Base-by-base conservation (phyloP, 2,888 invertebrate genomes). In the Stenurella melanura region DNA sequence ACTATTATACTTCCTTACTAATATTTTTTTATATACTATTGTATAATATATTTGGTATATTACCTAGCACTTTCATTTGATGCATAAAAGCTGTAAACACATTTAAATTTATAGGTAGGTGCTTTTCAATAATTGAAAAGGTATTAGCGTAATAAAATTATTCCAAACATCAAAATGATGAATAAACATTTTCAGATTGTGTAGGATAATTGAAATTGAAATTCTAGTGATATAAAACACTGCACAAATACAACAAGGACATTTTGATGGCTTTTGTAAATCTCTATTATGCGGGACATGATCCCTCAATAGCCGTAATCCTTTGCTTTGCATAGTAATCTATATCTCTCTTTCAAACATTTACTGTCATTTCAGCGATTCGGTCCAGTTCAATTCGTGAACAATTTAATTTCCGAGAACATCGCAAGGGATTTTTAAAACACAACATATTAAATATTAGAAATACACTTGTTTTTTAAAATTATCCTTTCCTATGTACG, bases 341-440 rank as follows among this genome's bases (percentile, higher is more conserved):
- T 82, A 83, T 83, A 84, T 84, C 79, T 81, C 86, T 85, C 85
- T 84, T 86, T 85, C 84, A 82, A 83, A 83, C 84, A 84, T 83
- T 86, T 86, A 85, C 85, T 86, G 86, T 85, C 86, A 86, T 86
- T 86, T 87, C 86, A 86, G 85, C 85, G 84, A 83, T 85, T 84
- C 82, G 79, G 56, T 42, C 81, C 81, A 78, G 85, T 85, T 85
- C 84, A 85, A 86, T 85, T 83, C 85, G 82, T 78, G 82, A 84
- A 86, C 85, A 86, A 87, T 86, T 87, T 85, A 86, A 86, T 86
- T 86, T 84, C 85, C 82, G 83, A 74, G 74, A 80, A 74, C 77
- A 77, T 66, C 75, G 58, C 7, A 42, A 21, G 21, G 19, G 21
- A 38, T 57, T 69, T 58, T 56, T 5, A 9, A 30, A 15, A n/a